Conservation (phyloP, 2,888 invertebrate genomes). For the Lymantria dispar region DNA sequence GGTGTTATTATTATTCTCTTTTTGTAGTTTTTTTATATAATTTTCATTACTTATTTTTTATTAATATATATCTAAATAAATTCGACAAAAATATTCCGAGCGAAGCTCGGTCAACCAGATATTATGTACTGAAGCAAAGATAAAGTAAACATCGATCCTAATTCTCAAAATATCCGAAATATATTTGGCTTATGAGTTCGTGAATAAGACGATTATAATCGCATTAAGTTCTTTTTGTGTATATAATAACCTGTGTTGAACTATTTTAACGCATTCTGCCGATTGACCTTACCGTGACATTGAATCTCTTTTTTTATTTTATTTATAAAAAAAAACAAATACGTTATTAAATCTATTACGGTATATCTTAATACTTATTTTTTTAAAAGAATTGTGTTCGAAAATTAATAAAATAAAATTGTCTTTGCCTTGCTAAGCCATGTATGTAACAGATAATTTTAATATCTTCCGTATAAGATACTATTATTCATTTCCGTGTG, state of each 20-base stretch:
- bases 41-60: no score
- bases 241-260: not conserved
- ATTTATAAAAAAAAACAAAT: not conserved
- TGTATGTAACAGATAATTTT: conserved; percentile 1
- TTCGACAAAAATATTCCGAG: no score
- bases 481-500: no score
- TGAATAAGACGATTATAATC: not conserved
- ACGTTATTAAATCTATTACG: not conserved
- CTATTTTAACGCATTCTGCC: not conserved
- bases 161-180: no score
- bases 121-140: no score
- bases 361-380: not conserved
- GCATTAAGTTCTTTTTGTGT: not conserved
- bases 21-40: no score
- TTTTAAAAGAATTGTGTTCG: not conserved
- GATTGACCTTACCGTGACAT: not conserved
- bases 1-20: no score
- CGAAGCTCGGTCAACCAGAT: no score
- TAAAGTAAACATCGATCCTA: no score
- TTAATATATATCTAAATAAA: no score
- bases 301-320: conserved; percentile 7
- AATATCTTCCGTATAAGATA: not conserved
- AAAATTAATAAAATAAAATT: not conserved
- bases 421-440: not conserved
- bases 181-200: not conserved